These are phyloP conservation scores for Branchellion lobata DNA, from an alignment of 2,888 invertebrate species.

Conservation along the genomic window DNA sequence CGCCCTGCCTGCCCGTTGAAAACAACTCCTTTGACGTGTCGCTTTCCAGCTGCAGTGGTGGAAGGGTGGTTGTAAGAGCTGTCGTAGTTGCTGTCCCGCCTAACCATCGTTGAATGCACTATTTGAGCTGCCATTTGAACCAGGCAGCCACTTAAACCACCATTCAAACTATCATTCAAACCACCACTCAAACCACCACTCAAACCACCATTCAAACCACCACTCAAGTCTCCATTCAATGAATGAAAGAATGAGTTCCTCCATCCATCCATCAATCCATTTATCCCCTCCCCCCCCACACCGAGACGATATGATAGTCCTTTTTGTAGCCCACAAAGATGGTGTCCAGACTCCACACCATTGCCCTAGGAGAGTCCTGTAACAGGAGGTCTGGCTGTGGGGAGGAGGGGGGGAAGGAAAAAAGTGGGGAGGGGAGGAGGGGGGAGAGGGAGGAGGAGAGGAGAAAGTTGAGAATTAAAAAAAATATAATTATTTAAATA, in stretches of 20 bases:
- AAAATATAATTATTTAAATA: constrained; percentile 19
- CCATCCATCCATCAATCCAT: no score
- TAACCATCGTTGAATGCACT: no score
- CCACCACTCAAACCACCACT: not conserved
- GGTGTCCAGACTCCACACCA: constrained; percentile 81
- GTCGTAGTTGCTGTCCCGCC: not conserved
- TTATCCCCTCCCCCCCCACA: no score
- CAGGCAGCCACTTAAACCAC: not conserved
- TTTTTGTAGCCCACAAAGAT: constrained; percentile 83
- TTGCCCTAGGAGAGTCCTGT: constrained; percentile 76
- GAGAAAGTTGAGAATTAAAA: not conserved
- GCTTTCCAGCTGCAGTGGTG: constrained; percentile 24
- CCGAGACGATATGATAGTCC: constrained; percentile 77
- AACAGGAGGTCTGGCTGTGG: constrained; percentile 70
- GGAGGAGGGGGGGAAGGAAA: not conserved
- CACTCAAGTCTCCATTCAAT: no score
- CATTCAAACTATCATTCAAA: not conserved
- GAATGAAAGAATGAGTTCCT: no score
- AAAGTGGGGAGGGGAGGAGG: not conserved
- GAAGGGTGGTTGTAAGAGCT: not conserved
- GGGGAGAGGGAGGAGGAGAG: not conserved
- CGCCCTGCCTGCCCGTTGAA: constrained; percentile 65
- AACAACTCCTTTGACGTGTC: constrained; percentile 79
- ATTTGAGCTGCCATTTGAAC: no score
- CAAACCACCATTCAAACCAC: not conserved